These are phyloP conservation scores for Oncorhynchus nerka DNA, from an alignment of 2,113 vertebrate genomes.

Conservation along the genomic window DNA sequence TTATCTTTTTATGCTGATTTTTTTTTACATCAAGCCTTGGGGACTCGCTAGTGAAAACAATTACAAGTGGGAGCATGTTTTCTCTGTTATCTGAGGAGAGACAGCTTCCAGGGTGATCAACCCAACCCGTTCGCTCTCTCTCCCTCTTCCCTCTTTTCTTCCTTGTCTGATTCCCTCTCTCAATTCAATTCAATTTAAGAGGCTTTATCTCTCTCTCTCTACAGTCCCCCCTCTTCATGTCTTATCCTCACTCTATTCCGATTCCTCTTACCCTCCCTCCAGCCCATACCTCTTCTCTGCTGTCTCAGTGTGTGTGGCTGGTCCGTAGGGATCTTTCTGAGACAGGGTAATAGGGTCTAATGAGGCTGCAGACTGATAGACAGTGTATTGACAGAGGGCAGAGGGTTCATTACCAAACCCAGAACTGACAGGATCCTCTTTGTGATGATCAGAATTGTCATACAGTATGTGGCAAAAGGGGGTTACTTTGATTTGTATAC, in stretches of 20 bases:
- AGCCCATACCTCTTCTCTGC: too few relatives aligned
- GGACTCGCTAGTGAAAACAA: constrained; percentile 48
- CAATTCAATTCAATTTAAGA: too few relatives aligned
- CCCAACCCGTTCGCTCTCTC: neutral
- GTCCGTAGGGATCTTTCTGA: too few relatives aligned
- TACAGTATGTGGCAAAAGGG: too few relatives aligned
- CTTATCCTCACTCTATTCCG: neutral
- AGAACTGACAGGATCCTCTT: too few relatives aligned
- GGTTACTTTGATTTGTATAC: neutral
- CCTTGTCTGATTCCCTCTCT: neutral
- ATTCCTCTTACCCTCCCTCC: neutral
- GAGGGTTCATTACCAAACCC: too few relatives aligned
- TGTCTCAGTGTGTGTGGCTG: too few relatives aligned
- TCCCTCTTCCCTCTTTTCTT: neutral
- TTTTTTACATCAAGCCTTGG: constrained; percentile 39
- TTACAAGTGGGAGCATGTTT: constrained; percentile 46
- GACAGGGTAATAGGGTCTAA: too few relatives aligned
- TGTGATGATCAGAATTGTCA: neutral
- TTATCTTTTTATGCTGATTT: constrained; percentile 55
- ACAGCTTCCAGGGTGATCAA: constrained; percentile 21
- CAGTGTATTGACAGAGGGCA: too few relatives aligned
- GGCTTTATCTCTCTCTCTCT: neutral
- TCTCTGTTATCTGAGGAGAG: constrained; percentile 22
- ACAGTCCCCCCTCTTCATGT: neutral
- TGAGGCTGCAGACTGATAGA: too few relatives aligned